Percentiles rank a stretch among this genome's conserved stretches.
These are phyloP conservation scores for Mycalesis mineus DNA, from an alignment of 2,888 invertebrate species.

Conservation along the genomic window DNA sequence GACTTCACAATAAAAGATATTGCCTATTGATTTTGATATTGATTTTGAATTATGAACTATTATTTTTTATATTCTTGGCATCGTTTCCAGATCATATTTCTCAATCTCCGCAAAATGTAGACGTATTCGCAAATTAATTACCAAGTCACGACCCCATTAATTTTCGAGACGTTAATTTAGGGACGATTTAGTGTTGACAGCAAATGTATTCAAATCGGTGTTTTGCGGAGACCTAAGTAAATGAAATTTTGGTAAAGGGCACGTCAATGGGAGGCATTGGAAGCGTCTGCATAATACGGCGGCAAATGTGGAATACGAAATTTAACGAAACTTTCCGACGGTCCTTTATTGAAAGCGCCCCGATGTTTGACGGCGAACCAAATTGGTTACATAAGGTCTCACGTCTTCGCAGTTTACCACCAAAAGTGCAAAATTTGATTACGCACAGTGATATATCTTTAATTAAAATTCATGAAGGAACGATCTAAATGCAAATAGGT, in stretches of 20 bases:
- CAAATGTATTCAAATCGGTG: slow-evolving; percentile 57
- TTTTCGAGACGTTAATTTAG: slow-evolving; percentile 43
- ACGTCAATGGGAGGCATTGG: slow-evolving; percentile 31
- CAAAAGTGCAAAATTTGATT: slow-evolving; percentile 44
- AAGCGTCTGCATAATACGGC: slow-evolving; percentile 35
- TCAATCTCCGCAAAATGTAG: neutral
- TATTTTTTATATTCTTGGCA: too few relatives aligned
- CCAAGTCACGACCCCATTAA: neutral
- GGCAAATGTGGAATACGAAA: slow-evolving; percentile 41
- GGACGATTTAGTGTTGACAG: slow-evolving; percentile 29
- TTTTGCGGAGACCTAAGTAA: slow-evolving; percentile 53
- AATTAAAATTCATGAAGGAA: slow-evolving; percentile 55
- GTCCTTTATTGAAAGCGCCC: slow-evolving; percentile 39
- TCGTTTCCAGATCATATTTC: neutral
- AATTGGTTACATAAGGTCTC: slow-evolving; percentile 37
- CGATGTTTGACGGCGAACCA: slow-evolving; percentile 35
- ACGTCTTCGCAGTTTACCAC: slow-evolving; percentile 29
- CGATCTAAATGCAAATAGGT: slow-evolving; percentile 60
- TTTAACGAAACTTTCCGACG: slow-evolving; percentile 36
- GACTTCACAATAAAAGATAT: too few relatives aligned
- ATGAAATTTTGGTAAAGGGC: slow-evolving; percentile 44
- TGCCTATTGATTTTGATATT: too few relatives aligned
- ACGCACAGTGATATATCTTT: slow-evolving; percentile 48
- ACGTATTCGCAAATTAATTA: neutral
- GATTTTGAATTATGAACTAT: too few relatives aligned